Evolutionary conservation across 2,888 invertebrate species (phyloP), one percentile per base, ranked within the genome.

Genomic region (Alcis repandata): DNA sequence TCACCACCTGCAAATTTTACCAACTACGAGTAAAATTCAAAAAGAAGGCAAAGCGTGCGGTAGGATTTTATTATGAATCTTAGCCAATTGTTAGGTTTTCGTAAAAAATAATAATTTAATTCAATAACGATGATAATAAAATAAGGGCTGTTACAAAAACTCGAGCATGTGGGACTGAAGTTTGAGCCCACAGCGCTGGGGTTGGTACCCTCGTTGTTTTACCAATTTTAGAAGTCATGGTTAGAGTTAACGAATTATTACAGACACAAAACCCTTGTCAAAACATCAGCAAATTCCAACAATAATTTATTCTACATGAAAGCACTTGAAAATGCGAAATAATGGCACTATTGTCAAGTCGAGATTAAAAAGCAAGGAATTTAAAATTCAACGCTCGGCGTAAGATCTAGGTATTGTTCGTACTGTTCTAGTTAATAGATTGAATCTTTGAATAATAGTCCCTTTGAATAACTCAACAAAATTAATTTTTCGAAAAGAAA

Each of bases 391-490:
- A 68, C 64, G 66, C 59, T 54, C 56, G 46, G 41, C 40, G 49
- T 45, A 62, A 59, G 61, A 22, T n/a, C n/a, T n/a, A n/a, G n/a
- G n/a, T n/a, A n/a, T n/a, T n/a, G n/a, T n/a, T n/a, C n/a, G n/a
- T n/a, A n/a, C n/a, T n/a, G n/a, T 72, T 71, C 74, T 71, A 59
- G 75, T 79, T 82, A 84, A 82, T 80, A 86, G 82, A 87, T 89
- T 86, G 82, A 85, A 85, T 83, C 80, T n/a, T n/a, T n/a, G n/a
- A n/a, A n/a, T n/a, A n/a, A 80, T 75, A 84, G 80, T 78, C 79
- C 80, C 84, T 86, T 85, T 85, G 84, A 85, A 86, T 87, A 86
- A 88, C n/a, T n/a, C n/a, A n/a, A n/a, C n/a, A n/a, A n/a, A n/a
- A n/a, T n/a, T n/a, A n/a, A n/a, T n/a, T n/a, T n/a, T n/a, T n/a